Conservation (phyloP, 2,113 vertebrate genomes). For the Myodes glareolus region DNA sequence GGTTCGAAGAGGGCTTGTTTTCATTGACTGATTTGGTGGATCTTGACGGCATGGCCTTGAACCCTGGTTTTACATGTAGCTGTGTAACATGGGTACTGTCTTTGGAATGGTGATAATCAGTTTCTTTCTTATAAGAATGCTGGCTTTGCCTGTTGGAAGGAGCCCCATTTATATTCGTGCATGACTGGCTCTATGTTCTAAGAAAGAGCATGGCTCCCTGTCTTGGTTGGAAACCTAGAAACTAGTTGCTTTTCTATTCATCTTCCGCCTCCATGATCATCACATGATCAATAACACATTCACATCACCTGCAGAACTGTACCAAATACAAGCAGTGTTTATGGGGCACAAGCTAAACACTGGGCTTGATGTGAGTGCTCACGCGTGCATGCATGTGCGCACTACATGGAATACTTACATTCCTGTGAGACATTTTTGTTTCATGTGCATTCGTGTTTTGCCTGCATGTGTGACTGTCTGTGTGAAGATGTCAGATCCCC, state of each 20-base stretch:
- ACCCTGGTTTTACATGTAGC: neutral
- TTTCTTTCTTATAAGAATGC: neutral
- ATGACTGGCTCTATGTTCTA: neutral
- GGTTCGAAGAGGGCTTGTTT: neutral
- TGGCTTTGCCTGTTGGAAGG: neutral
- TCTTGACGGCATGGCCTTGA: neutral
- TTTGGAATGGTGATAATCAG: neutral
- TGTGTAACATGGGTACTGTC: neutral
- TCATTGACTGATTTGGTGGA: neutral
- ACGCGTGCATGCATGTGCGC: too few species aligned
- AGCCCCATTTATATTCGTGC: neutral
- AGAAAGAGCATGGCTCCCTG: neutral
- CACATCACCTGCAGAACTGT: neutral
- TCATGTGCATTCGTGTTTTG: neutral
- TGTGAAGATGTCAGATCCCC: neutral
- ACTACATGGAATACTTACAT: neutral
- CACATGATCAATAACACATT: neutral
- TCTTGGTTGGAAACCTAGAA: conserved; percentile 12
- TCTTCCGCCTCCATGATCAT: neutral
- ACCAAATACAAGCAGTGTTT: neutral
- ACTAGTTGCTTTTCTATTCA: neutral
- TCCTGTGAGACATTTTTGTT: neutral
- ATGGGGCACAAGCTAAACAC: neutral
- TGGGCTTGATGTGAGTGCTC: too few species aligned
- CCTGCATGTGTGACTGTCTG: neutral